Conservation (phyloP, 2,888 invertebrate genomes). For the Lithodes maja region DNA sequence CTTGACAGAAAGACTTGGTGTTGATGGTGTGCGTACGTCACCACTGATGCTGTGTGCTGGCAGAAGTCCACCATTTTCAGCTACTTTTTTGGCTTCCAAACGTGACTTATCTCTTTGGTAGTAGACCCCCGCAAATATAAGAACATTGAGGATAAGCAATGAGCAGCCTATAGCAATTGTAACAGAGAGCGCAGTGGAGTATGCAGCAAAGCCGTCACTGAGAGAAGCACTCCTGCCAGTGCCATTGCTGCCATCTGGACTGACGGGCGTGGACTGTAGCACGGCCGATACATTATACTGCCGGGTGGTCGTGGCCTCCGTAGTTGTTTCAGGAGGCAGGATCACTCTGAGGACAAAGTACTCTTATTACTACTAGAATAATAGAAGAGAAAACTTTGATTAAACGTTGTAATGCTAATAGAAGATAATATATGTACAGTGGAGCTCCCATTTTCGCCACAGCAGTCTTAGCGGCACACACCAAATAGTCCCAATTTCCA, state of each 20-base stretch:
- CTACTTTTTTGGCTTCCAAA: slow-evolving; percentile 68
- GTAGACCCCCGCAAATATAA: slow-evolving; percentile 95
- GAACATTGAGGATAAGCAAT: slow-evolving; percentile 90
- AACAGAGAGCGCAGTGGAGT: slow-evolving; percentile 92
- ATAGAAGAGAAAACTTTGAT: neutral
- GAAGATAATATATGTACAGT: no score
- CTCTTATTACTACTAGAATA: neutral
- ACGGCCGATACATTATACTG: slow-evolving; percentile 70
- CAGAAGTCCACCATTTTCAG: slow-evolving; percentile 69
- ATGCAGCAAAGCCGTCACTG: slow-evolving; percentile 91
- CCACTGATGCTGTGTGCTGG: slow-evolving; percentile 70
- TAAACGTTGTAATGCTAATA: no score
- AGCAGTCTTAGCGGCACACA: no score
- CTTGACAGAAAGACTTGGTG: slow-evolving; percentile 54
- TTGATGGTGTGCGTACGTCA: slow-evolving; percentile 58
- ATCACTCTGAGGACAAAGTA: slow-evolving; percentile 60
- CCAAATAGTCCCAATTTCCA: no score
- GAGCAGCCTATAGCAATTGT: slow-evolving; percentile 97
- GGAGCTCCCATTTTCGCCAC: no score
- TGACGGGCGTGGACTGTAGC: slow-evolving; percentile 73
- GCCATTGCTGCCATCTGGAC: slow-evolving; percentile 74
- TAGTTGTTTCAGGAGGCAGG: slow-evolving; percentile 69
- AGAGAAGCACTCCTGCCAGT: slow-evolving; percentile 63
- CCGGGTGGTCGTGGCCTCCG: slow-evolving; percentile 56
- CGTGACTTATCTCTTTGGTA: slow-evolving; percentile 80